phyloP scores from a whole-genome alignment of 2,888 invertebrate genomes.

The Amblyteles armatorius region DNA sequence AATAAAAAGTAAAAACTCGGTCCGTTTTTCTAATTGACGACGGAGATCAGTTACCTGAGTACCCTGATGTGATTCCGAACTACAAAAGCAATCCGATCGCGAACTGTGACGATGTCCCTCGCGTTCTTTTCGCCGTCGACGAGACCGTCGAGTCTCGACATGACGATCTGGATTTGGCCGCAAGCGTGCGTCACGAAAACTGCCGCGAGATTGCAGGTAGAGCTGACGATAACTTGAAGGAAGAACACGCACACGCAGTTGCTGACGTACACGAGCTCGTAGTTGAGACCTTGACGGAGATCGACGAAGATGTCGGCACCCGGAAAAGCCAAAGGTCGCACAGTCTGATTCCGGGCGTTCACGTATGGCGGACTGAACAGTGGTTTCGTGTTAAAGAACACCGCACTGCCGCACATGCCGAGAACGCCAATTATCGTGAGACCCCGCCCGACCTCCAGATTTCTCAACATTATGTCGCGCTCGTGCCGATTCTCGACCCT shows the following conservation, averaged over 20 bases:
- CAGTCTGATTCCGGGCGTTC: constrained; percentile 54
- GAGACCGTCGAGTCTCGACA: constrained; percentile 45
- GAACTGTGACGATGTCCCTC: background rate
- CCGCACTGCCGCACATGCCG: constrained; percentile 52
- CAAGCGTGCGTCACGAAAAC: constrained; percentile 66
- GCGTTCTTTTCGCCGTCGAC: constrained; percentile 22
- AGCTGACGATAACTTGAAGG: constrained; percentile 19
- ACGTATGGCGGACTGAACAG: constrained; percentile 50
- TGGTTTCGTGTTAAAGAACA: constrained; percentile 52
- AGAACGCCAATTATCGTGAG: constrained; percentile 50
- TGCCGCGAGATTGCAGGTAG: constrained; percentile 62
- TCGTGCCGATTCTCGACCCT: constrained; percentile 40
- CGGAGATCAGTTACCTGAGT: constrained; percentile 63
- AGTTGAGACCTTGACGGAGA: constrained; percentile 63
- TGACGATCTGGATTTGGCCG: constrained; percentile 65
- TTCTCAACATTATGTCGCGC: constrained; percentile 17
- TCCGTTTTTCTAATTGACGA: background rate
- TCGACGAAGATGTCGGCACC: constrained; percentile 55
- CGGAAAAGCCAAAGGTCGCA: constrained; percentile 50
- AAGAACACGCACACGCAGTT: constrained; percentile 58
- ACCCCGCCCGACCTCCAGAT: background rate
- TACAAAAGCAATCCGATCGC: constrained; percentile 59
- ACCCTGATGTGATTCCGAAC: constrained; percentile 66
- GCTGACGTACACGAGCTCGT: constrained; percentile 66
- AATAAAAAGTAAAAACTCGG: background rate